Base-by-base conservation (phyloP, 2,888 invertebrate genomes). In the Cryptophagus acutangulus region DNA sequence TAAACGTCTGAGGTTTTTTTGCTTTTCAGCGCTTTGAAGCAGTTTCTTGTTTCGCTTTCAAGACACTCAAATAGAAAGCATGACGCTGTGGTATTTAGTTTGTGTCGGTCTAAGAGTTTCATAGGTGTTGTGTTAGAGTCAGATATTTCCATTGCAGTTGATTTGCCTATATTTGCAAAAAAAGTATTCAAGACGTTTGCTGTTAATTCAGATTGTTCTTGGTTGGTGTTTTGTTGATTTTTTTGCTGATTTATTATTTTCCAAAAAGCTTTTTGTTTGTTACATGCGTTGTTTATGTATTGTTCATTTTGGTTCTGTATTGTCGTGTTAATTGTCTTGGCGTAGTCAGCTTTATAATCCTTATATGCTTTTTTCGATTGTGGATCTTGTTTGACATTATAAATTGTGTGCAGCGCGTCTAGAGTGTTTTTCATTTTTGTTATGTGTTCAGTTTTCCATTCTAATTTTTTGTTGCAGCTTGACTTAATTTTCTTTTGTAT, bases 261-360 rank as follows among this genome's bases (percentile, higher is more conserved):
- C 34, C 39, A 39, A 12, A 35, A 16, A 20, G 39, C 39, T 24
- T 16, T 33, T 15, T 39, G 34, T 35, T 39, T 35, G 16, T 39
- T 39, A 18, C 30, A 14, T 2, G 39, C 33, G n/a, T 17, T 33
- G 16, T 15, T 26, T 17, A 38, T 18, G 17, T 38, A 38, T 10
- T 38, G 14, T 10, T 18, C 18, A 33, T 39, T 34, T 10, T 24
- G 33, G 13, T 2, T 13, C 18, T 25, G 13, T 35, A 34, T 39
- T n/a, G 24, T 15, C 16, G 10, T 26, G 1, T 25, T 13, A 24
- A 39, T 39, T 15, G 26, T 17, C 1, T 14, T 29, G 13, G 15
- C 6, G 25, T 39, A 35, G 15, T 25, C 8, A 9, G 3, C 20
- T 39, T 35, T 39, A 33, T 17, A 39, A n/a, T 39, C 14, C 29